Evolutionary conservation across 2,888 invertebrate genomes (phyloP).

Genomic region (Pyrocoelia pectoralis): DNA sequence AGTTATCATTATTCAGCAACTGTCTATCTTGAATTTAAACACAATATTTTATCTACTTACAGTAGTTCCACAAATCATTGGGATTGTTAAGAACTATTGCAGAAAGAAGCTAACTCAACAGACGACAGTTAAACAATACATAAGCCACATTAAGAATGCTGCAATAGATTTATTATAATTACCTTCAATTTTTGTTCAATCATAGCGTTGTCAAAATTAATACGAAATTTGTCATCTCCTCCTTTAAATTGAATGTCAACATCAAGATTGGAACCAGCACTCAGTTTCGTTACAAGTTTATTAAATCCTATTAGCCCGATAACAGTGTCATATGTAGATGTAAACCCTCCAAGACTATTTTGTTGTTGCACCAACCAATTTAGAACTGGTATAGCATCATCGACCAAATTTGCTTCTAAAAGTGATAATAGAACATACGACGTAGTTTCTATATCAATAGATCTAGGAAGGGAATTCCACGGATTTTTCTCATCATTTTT

Average conservation of each 20-base stretch:
- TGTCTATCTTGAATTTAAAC: too few relatives aligned
- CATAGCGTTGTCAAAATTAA: conserved; percentile 80
- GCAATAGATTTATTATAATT: too few relatives aligned
- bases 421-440: conserved; percentile 85
- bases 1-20: too few relatives aligned
- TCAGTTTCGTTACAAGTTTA: conserved; percentile 68
- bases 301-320: conserved; percentile 76
- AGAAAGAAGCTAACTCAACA: too few relatives aligned
- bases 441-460: conserved; percentile 85
- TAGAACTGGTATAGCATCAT: conserved; percentile 70
- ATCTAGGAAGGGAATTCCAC: conserved; percentile 71
- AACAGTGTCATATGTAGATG: conserved; percentile 80
- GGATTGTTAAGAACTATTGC: too few relatives aligned
- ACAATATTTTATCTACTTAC: too few relatives aligned
- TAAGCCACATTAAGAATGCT: too few relatives aligned
- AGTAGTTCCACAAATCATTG: too few relatives aligned
- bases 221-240: conserved; percentile 69
- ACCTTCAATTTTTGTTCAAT: conserved; percentile 84
- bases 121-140: too few relatives aligned
- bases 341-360: conserved; percentile 75
- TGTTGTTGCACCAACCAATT: conserved; percentile 77
- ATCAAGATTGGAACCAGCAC: conserved; percentile 60
- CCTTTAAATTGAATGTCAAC: conserved; percentile 53
- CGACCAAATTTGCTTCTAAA: conserved; percentile 60
- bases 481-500: conserved; percentile 68